Evolutionary conservation across 2,888 invertebrate genomes (phyloP), one percentile per base, ranked within the genome.

Genomic region (Cremastinae sp.): DNA sequence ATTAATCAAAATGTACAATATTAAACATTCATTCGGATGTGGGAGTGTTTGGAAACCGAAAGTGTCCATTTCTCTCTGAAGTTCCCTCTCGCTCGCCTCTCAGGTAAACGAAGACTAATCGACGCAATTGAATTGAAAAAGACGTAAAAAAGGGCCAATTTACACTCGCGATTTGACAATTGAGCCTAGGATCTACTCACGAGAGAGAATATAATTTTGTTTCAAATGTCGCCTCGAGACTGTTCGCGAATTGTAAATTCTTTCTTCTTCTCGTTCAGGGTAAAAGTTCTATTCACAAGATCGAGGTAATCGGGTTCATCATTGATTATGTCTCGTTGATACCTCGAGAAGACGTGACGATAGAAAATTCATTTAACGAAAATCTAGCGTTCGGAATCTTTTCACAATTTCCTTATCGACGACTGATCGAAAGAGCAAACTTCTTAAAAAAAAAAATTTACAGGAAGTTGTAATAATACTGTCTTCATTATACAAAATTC

Each of bases 1-100:
- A 68, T 61, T 82, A 38, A 75, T 78, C 53, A 53, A 36, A 80
- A 80, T 83, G 47, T 81, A 83, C 83, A 81, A 28, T 34, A 75
- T 69, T 74, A 9, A 41, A 72, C 58, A 79, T 78, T 77, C 49
- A 41, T 61, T 28, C 59, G 18, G 45, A 12, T 20, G 41, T 3
- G 12, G 20, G 38, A 10, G 59, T 51, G n/a, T 28, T 41, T 18
- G 45, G 47, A 59, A 53, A 51, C 53, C 18, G 28, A 41, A 22
- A 7, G 16, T 14, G 22, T 22, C 20, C 8, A 8, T 10, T 22
- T 38, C 20, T 18, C 16, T 10, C 12, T 59, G 41, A 22, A 8
- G n/a, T 59, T 4, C 18, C 0, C 9, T 54, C 34, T 16, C 18
- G 41, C 49, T 28, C n/a, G 18, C n/a, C 28, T 28, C 18, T 16